Evolutionary conservation across 1,140 invertebrate genomes (phyloP).

Genomic region (Diachasma alloeum): DNA sequence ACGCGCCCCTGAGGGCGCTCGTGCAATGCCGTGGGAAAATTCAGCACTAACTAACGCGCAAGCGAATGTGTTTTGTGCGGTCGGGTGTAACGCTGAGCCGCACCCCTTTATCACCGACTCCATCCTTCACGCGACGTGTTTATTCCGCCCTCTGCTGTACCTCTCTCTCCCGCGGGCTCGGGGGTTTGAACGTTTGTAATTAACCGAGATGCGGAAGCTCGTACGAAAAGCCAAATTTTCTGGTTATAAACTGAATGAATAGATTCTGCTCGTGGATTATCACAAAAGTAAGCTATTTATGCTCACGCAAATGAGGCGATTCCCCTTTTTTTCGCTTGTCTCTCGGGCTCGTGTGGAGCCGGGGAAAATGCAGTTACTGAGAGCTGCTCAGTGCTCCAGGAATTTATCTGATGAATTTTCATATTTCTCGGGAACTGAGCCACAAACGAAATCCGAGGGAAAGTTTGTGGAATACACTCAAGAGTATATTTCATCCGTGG

Average conservation of each 20-base stretch:
- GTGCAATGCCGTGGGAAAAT: not conserved
- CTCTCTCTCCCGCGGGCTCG: not conserved
- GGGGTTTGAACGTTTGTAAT: not conserved
- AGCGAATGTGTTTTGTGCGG: slow-evolving; percentile 6
- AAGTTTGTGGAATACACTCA: not conserved
- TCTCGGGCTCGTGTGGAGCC: not conserved
- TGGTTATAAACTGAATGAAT: not conserved
- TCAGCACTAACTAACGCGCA: not conserved
- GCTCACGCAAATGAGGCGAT: not conserved
- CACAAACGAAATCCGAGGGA: not conserved
- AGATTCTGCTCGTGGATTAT: not conserved
- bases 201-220: not conserved
- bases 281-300: not conserved
- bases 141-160: not conserved
- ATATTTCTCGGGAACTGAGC: not conserved
- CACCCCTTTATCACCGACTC: not conserved
- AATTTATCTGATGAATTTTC: not conserved
- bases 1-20: not conserved
- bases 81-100: not conserved
- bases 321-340: not conserved
- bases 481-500: too few relatives aligned
- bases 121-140: not conserved
- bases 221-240: not conserved
- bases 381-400: not conserved
- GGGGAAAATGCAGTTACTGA: not conserved